Conservation (phyloP, 2,113 vertebrate genomes). For the Hyperopisus bebe region DNA sequence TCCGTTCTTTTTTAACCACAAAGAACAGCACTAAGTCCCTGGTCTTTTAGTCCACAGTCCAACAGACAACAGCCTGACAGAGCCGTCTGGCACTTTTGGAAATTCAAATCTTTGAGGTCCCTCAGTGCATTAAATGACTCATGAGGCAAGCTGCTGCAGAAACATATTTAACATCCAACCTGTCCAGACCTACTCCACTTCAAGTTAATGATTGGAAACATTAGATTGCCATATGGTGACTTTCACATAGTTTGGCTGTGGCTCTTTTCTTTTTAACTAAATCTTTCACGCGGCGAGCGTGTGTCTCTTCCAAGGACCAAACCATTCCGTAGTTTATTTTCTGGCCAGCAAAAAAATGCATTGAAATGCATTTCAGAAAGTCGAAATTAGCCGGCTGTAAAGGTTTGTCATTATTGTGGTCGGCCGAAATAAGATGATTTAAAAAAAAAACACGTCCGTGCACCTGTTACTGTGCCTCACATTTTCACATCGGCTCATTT, state of each 20-base stretch:
- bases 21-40: neutral
- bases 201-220: slow-evolving; percentile 10
- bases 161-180: slow-evolving; percentile 25
- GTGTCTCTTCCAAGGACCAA: neutral
- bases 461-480: neutral
- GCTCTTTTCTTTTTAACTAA: neutral
- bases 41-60: neutral
- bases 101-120: slow-evolving; percentile 19
- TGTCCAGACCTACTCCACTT: neutral
- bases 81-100: slow-evolving; percentile 6
- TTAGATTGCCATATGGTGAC: neutral
- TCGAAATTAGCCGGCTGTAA: neutral
- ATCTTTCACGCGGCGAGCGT: neutral
- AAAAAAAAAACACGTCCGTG: neutral
- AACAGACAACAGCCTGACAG: neutral
- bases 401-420: neutral
- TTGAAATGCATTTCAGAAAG: neutral
- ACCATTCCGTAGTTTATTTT: neutral
- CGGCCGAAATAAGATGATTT: neutral
- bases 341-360: neutral
- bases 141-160: neutral
- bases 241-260: neutral
- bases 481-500: neutral
- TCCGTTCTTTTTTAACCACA: neutral
- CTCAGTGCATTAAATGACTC: slow-evolving; percentile 15